These are phyloP conservation scores for Menura novaehollandiae DNA, from an alignment of 2,113 vertebrate species.

Conservation along the genomic window DNA sequence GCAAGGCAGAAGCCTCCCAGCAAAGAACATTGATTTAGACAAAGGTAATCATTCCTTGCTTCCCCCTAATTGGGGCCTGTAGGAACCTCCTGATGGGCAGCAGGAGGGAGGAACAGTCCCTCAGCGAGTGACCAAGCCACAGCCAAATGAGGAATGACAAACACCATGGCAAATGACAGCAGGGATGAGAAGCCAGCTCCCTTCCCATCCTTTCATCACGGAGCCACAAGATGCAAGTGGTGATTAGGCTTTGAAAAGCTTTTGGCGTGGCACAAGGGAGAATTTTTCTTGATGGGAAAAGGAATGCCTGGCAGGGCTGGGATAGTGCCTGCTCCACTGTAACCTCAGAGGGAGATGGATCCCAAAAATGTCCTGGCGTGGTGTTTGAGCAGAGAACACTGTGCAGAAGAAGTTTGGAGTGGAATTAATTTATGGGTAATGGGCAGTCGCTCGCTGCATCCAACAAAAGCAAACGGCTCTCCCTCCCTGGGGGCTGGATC, in stretches of 20 bases:
- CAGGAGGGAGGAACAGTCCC: neutral
- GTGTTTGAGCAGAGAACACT: neutral
- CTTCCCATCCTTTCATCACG: neutral
- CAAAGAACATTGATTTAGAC: constrained; percentile 89
- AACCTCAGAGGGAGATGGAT: neutral
- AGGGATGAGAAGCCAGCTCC: constrained; percentile 7
- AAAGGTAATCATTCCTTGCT: constrained; percentile 76
- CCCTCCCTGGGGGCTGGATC: neutral
- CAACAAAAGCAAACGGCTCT: neutral
- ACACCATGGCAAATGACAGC: neutral
- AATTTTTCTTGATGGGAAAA: neutral
- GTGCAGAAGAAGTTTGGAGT: neutral
- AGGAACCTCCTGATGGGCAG: neutral
- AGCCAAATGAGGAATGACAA: neutral
- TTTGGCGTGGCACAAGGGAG: neutral
- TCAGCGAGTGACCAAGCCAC: neutral
- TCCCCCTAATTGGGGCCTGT: constrained; percentile 8
- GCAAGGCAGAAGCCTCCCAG: constrained; percentile 70
- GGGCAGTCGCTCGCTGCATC: neutral
- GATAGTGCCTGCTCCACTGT: neutral
- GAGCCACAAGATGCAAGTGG: constrained; percentile 40
- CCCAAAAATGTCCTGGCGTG: neutral
- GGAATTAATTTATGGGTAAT: neutral
- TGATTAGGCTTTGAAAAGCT: constrained; percentile 12
- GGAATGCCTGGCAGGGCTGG: neutral